These are phyloP conservation scores for Channallabes apus DNA, from an alignment of 2,797 vertebrate genomes.

Conservation along the genomic window DNA sequence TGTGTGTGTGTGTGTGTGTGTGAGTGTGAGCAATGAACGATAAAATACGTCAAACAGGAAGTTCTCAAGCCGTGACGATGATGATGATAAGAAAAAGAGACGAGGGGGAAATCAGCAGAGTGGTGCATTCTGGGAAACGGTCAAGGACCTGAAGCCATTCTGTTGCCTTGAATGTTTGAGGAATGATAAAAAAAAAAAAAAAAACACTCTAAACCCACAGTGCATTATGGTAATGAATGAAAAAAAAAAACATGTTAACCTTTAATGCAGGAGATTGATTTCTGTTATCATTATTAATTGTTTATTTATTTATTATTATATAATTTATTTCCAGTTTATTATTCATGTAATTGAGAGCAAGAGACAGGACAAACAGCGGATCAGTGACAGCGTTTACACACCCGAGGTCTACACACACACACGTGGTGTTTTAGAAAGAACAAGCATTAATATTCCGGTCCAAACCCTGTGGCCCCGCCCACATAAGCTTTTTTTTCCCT, in stretches of 20 bases:
- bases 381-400: background rate
- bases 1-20: too few species aligned
- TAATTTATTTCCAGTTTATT: background rate
- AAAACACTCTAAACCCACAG: background rate
- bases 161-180: constrained; percentile 18
- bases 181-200: background rate
- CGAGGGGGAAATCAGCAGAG: background rate
- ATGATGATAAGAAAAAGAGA: background rate
- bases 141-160: background rate
- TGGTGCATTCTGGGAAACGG: background rate
- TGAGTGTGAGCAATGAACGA: too few species aligned
- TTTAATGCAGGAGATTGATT: background rate
- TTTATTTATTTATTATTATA: background rate
- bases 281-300: background rate
- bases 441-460: background rate
- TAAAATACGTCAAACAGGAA: background rate
- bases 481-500: background rate
- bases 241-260: background rate
- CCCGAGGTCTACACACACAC: background rate
- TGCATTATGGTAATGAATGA: background rate
- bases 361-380: background rate
- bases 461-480: background rate
- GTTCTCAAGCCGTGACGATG: background rate
- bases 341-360: background rate
- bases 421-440: background rate